Evolutionary conservation across 2,888 invertebrate genomes (phyloP).

Genomic region (Morinoia aosen): DNA sequence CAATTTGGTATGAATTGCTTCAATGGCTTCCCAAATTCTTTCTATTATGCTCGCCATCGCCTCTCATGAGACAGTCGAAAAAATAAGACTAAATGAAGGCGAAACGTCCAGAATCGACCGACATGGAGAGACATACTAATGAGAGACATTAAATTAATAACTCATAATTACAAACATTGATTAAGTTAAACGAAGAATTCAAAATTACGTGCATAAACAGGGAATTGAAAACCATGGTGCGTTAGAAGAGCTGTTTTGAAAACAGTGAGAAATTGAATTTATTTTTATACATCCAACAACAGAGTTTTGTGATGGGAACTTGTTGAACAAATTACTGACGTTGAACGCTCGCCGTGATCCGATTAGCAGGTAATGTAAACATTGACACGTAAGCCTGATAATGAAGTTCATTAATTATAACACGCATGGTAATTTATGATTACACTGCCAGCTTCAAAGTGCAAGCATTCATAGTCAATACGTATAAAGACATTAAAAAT

Average conservation of each 20-base stretch:
- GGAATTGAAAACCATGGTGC: neutral
- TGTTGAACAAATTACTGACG: neutral
- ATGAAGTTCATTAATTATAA: neutral
- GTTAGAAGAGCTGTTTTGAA: neutral
- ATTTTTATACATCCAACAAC: neutral
- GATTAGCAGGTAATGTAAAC: neutral
- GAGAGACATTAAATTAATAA: too few species aligned
- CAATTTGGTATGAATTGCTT: neutral
- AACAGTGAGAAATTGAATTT: neutral
- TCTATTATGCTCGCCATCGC: neutral
- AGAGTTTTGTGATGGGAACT: neutral
- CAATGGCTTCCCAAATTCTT: neutral
- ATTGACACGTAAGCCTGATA: neutral
- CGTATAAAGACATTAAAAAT: too few species aligned
- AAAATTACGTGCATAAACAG: too few species aligned
- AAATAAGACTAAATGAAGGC: too few species aligned
- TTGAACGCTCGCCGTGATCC: neutral
- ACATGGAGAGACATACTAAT: too few species aligned
- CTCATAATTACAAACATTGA: too few species aligned
- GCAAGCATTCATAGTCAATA: too few species aligned
- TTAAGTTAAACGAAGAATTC: too few species aligned
- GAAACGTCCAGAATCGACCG: too few species aligned
- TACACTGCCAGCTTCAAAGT: too few species aligned
- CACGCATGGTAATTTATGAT: too few species aligned
- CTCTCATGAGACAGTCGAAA: neutral